Evolutionary conservation across 2,888 invertebrate genomes (phyloP), one percentile per base, ranked within the genome.

Genomic region (Drosophila mimetica): DNA sequence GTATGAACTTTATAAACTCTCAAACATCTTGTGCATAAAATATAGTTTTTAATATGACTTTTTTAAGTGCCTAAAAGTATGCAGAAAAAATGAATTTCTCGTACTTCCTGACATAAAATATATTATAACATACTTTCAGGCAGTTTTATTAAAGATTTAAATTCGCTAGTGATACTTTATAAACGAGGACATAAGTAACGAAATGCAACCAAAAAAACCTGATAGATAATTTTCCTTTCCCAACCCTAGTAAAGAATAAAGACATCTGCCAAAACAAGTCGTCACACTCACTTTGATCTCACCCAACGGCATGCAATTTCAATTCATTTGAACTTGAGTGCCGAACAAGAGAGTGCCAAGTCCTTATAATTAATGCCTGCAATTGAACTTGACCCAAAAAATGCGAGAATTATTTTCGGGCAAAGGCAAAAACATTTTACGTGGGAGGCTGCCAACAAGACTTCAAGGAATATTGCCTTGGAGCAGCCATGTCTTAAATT

Each of bases 371-470:
- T 83, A 83, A 87, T 74, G 83, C 64, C 57, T 60, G 63, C 86
- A 80, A 66, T 83, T 83, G 77, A 87, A 86, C 82, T 83, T 88
- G 82, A 87, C 82, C 88, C 75, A 83, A 61, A 83, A 82, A 76
- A 20, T 34, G 16, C 41, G 61, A 51, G 28, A 65, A 63, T 64
- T 63, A 66, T 54, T 57, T 67, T 57, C 61, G 36, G 41, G 54
- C 61, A 59, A 28, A 16, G 54, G 74, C 71, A 59, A 64, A 5
- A 64, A 5, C 11, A 11, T 28, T 28, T 16, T 28, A 20, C 41
- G 39, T 13, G 14, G 41, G 36, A 30, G 46, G 30, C 51, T 50
- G 44, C 20, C 22, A 22, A 18, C 36, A 6, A 22, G 36, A 16
- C 13, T 30, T 39, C 25, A 9, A 20, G 34, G 13, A 9, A n/a